A percentile compares a stretch with the other conserved stretches of the same genome.
Conservation (phyloP, 2,113 vertebrate genomes). For the Coregonus clupeaformis region DNA sequence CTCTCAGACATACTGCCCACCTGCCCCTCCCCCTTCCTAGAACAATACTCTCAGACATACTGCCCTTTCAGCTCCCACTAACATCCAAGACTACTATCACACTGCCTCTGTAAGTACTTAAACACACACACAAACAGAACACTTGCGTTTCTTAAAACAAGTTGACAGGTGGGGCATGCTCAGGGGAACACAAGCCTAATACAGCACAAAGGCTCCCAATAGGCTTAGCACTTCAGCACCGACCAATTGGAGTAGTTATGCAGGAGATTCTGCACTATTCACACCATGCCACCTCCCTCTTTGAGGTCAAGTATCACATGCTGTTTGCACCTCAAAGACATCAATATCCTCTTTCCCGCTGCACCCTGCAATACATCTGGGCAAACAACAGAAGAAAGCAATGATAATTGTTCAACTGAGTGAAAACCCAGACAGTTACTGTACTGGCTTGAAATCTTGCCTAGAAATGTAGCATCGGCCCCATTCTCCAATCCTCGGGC, state of each 20-base stretch:
- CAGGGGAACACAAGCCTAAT: slow-evolving; percentile 60
- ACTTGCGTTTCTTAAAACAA: slow-evolving; percentile 31
- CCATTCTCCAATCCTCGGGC: slow-evolving; percentile 56
- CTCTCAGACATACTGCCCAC: too few species aligned
- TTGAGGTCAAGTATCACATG: slow-evolving; percentile 57
- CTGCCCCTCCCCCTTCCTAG: too few species aligned
- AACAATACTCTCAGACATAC: too few species aligned
- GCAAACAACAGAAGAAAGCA: slow-evolving; percentile 33
- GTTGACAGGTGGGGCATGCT: slow-evolving; percentile 62
- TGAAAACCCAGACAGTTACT: slow-evolving; percentile 27
- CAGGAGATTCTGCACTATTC: slow-evolving; percentile 53
- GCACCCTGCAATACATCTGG: slow-evolving; percentile 35
- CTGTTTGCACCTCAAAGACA: slow-evolving; percentile 53
- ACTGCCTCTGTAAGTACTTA: not conserved
- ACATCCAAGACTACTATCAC: not conserved
- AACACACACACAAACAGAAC: slow-evolving; percentile 11
- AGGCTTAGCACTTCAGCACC: slow-evolving; percentile 63
- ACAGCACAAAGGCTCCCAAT: slow-evolving; percentile 54
- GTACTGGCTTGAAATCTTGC: slow-evolving; percentile 48
- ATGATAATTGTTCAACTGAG: slow-evolving; percentile 40
- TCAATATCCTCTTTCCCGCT: slow-evolving; percentile 24
- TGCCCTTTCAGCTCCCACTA: not conserved
- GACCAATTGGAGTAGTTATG: slow-evolving; percentile 50
- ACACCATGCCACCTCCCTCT: slow-evolving; percentile 44
- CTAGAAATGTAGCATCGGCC: slow-evolving; percentile 33